Conservation (phyloP, 2,888 invertebrate species). For the Rapana venosa region DNA sequence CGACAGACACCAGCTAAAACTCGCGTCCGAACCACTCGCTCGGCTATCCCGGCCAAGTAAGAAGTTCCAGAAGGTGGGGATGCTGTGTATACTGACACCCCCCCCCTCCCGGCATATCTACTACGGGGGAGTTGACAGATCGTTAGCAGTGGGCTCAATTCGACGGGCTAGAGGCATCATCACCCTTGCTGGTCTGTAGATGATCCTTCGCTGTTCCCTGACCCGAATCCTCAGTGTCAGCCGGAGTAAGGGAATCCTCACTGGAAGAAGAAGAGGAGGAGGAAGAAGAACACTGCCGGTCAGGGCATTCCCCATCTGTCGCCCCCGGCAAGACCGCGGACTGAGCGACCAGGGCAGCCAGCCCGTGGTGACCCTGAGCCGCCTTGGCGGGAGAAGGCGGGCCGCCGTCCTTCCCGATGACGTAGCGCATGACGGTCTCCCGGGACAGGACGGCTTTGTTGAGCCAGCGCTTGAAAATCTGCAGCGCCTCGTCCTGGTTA, state of each 20-base stretch:
- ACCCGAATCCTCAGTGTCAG: neutral
- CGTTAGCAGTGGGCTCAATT: too few relatives aligned
- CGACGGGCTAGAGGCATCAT: too few relatives aligned
- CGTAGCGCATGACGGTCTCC: neutral
- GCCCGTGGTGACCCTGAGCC: neutral
- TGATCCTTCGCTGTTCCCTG: neutral
- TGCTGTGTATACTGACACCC: too few relatives aligned
- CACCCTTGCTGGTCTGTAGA: too few relatives aligned
- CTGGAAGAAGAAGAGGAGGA: neutral
- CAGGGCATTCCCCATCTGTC: neutral
- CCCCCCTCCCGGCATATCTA: too few relatives aligned
- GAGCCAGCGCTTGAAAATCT: constrained; percentile 2
- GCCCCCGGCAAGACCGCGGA: neutral
- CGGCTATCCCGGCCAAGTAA: too few relatives aligned
- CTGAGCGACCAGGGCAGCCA: neutral
- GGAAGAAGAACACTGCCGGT: neutral
- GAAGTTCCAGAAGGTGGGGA: too few relatives aligned
- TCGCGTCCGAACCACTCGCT: too few relatives aligned
- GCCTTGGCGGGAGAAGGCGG: neutral
- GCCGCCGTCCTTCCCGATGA: neutral
- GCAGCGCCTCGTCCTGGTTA: constrained; percentile 8
- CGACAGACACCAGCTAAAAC: too few relatives aligned
- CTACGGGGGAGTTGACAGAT: too few relatives aligned
- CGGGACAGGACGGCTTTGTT: neutral
- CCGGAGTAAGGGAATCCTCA: neutral